A percentile compares a stretch with the other conserved stretches of the same genome.
These are phyloP conservation scores for Nemotelus pantherinus DNA, from an alignment of 2,888 invertebrate species.

Conservation along the genomic window DNA sequence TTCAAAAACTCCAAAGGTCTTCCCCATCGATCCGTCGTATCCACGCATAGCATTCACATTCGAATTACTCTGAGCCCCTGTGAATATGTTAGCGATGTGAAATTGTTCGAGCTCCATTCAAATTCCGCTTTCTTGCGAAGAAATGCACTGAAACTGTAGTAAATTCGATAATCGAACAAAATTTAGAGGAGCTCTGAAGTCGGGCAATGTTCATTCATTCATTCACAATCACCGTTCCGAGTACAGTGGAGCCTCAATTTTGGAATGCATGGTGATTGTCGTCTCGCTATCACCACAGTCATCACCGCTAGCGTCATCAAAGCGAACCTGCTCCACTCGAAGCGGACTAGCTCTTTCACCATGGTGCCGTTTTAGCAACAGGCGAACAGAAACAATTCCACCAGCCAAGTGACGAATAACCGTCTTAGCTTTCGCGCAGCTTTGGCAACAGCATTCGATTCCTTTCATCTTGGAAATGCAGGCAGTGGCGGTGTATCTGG, in stretches of 20 bases:
- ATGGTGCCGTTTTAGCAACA: constrained; percentile 41
- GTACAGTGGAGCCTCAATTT: not conserved
- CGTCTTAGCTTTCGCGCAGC: not conserved
- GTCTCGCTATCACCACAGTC: not conserved
- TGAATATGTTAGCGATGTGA: constrained; percentile 7
- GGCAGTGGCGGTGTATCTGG: not conserved
- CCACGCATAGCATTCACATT: constrained; percentile 5
- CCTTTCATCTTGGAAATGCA: constrained; percentile 14
- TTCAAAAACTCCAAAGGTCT: no score
- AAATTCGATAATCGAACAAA: not conserved
- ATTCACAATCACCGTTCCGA: not conserved
- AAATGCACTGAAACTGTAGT: not conserved
- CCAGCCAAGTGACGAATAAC: not conserved
- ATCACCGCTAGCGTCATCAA: constrained; percentile 6
- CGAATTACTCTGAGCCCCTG: constrained; percentile 20
- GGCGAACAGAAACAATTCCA: constrained; percentile 22
- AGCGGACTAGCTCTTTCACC: constrained; percentile 35
- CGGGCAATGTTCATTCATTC: not conserved
- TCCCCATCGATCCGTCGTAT: not conserved
- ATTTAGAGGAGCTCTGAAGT: not conserved
- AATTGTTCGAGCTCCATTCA: constrained; percentile 38
- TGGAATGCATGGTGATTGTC: not conserved
- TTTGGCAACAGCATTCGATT: not conserved
- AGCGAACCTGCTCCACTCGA: constrained; percentile 6
- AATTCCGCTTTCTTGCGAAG: not conserved